A percentile compares a stretch with the other conserved stretches of the same genome.
Evolutionary conservation across 2,113 vertebrate species (phyloP).

Genomic region (Pseudolaguvia tuberculata): DNA sequence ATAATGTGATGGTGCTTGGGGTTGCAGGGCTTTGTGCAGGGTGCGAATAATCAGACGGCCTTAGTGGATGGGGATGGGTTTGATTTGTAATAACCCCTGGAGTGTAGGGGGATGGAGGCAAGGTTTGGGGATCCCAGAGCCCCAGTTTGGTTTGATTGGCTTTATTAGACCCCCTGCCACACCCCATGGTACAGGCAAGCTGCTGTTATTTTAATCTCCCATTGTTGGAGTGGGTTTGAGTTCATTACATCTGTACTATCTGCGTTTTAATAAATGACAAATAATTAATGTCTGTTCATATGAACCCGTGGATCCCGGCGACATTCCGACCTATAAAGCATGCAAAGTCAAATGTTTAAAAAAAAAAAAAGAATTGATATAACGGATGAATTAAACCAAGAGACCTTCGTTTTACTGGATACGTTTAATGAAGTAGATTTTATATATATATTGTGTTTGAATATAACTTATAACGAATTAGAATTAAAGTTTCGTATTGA

Average conservation of each 20-base stretch:
- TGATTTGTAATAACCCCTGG: slow-evolving; percentile 45
- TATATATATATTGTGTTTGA: not conserved
- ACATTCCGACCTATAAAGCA: not conserved
- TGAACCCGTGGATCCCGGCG: not conserved
- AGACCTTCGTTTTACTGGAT: not conserved
- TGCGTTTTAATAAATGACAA: not conserved
- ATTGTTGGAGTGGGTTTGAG: slow-evolving; percentile 37
- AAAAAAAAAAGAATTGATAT: no score
- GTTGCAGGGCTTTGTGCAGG: slow-evolving; percentile 47
- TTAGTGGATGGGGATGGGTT: slow-evolving; percentile 30
- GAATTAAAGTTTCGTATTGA: no score
- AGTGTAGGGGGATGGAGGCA: slow-evolving; percentile 52
- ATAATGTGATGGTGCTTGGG: slow-evolving; percentile 36
- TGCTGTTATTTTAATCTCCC: not conserved
- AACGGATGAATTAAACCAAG: no score
- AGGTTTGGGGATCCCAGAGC: slow-evolving; percentile 50
- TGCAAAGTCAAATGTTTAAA: no score
- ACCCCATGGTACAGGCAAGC: slow-evolving; percentile 34
- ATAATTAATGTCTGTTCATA: not conserved
- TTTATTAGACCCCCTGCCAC: slow-evolving; percentile 48
- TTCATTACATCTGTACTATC: slow-evolving; percentile 28
- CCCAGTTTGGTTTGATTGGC: slow-evolving; percentile 57
- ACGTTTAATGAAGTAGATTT: not conserved
- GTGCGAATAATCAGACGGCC: slow-evolving; percentile 49
- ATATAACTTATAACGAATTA: not conserved